A percentile compares a stretch with the other conserved stretches of the same genome.
Evolutionary conservation across 2,113 vertebrate species (phyloP).

Genomic region (Brachyhypopomus gauderio): DNA sequence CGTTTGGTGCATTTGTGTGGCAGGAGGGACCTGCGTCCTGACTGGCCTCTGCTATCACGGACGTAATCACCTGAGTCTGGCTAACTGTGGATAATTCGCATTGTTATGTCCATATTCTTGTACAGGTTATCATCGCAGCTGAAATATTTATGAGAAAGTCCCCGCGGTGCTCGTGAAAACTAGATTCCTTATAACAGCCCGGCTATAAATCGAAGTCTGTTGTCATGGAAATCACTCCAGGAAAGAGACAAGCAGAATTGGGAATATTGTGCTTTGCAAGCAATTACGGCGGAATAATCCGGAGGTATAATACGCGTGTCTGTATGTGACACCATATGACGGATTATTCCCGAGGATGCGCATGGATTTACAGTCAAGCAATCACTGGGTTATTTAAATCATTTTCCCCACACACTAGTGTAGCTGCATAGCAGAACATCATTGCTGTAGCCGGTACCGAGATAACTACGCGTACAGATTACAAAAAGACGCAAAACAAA

Average conservation of each 20-base stretch:
- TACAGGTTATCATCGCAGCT: conserved; percentile 10
- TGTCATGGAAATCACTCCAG: conserved; percentile 8
- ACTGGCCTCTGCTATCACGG: too few relatives aligned
- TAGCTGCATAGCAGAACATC: not conserved
- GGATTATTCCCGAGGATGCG: not conserved
- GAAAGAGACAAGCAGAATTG: not conserved
- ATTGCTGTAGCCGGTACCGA: too few relatives aligned
- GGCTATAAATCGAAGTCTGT: conserved; percentile 13
- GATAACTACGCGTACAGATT: too few relatives aligned
- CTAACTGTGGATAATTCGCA: conserved; percentile 8
- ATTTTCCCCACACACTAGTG: not conserved
- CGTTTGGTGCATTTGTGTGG: too few relatives aligned
- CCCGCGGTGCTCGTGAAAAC: conserved; percentile 32
- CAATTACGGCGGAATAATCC: not conserved
- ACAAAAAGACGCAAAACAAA: not conserved
- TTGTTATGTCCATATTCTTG: not conserved
- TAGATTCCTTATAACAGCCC: conserved; percentile 9
- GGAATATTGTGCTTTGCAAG: not conserved
- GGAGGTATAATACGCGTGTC: not conserved
- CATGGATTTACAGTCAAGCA: not conserved
- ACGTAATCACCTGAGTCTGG: not conserved
- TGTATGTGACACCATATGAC: not conserved
- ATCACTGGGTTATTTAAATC: not conserved
- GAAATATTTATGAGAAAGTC: conserved; percentile 42
- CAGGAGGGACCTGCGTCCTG: too few relatives aligned